Conservation (phyloP, 2,797 vertebrate species). For the Manis crassicaudata region DNA sequence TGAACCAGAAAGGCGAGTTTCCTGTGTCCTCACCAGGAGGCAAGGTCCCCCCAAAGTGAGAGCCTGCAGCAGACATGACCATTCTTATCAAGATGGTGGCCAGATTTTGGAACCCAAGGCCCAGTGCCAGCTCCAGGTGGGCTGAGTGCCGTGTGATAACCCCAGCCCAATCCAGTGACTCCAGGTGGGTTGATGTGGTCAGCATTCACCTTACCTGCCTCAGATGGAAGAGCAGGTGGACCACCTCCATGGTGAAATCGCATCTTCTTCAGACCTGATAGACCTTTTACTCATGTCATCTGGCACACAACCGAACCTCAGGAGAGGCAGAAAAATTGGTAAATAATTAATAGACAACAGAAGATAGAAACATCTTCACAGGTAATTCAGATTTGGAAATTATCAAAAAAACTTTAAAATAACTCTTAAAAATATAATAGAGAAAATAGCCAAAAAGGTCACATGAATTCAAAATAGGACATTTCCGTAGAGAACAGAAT, state of each 20-base stretch:
- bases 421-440: background rate
- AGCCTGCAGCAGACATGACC: accelerated
- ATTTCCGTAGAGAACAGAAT: background rate
- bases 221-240: accelerated
- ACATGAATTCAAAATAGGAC: background rate
- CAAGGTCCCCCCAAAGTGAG: accelerated
- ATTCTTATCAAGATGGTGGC: accelerated
- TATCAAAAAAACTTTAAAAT: background rate
- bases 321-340: background rate
- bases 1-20: no score
- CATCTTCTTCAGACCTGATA: accelerated
- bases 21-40: background rate
- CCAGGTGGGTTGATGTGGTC: accelerated
- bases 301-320: background rate
- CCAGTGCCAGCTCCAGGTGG: no score
- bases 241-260: accelerated
- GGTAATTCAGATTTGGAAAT: background rate
- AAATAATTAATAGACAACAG: background rate
- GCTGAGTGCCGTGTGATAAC: accelerated
- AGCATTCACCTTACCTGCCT: accelerated
- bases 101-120: background rate
- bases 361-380: background rate
- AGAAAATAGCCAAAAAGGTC: background rate
- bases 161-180: accelerated
- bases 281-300: background rate